A percentile compares a stretch with the other conserved stretches of the same genome.
phyloP scores from a whole-genome alignment of 2,113 vertebrate species.

The Pteruthius melanotis region DNA sequence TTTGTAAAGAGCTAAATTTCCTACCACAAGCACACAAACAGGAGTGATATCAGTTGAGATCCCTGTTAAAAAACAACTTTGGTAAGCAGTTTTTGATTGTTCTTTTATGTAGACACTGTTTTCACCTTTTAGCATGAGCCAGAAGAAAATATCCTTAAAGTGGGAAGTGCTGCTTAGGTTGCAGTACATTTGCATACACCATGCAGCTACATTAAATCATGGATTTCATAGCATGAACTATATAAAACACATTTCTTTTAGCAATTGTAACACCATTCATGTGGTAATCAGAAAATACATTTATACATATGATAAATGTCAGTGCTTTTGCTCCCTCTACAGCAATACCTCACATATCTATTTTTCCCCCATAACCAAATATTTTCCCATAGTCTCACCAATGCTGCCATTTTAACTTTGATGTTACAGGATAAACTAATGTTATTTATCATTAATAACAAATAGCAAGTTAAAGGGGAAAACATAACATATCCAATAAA shows the following conservation, averaged over 20 bases:
- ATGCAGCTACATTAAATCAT: background rate
- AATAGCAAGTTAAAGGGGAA: background rate
- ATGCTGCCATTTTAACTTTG: background rate
- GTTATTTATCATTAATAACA: background rate
- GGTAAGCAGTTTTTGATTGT: background rate
- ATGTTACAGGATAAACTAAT: background rate
- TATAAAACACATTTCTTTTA: background rate
- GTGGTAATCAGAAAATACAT: background rate
- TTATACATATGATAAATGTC: background rate
- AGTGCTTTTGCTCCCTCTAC: background rate
- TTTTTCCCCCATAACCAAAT: background rate
- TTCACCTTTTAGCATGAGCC: background rate
- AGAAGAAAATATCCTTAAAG: background rate
- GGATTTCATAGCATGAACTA: background rate
- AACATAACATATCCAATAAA: background rate
- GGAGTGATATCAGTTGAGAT: background rate
- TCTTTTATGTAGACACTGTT: background rate
- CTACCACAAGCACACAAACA: background rate
- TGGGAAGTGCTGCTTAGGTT: background rate
- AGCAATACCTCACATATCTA: background rate
- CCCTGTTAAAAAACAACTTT: background rate
- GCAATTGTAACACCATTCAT: background rate
- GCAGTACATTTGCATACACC: background rate
- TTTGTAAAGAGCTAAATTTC: background rate
- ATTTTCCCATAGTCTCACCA: background rate